Percentiles rank a stretch among this genome's conserved stretches.
Evolutionary conservation across 2,888 invertebrate species (phyloP).

Genomic region (Seira sanloemensis): DNA sequence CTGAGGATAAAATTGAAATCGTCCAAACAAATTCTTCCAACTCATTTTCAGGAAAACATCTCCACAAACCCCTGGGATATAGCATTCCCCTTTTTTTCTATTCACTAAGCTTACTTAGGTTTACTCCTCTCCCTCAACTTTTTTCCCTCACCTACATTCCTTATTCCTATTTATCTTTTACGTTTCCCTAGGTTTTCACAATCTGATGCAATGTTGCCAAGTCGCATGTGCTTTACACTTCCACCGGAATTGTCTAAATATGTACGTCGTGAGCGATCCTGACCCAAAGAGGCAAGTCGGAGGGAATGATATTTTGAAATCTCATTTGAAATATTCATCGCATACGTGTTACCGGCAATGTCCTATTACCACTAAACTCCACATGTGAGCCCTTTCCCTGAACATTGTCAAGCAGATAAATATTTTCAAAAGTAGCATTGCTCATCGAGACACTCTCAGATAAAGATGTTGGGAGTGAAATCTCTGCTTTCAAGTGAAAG

Average conservation of each 20-base stretch:
- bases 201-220: constrained; percentile 2
- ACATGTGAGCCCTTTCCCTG: too few relatives aligned
- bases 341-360: background rate
- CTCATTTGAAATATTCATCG: too few relatives aligned
- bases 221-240: background rate
- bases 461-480: too few relatives aligned
- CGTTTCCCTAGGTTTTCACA: background rate
- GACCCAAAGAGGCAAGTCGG: background rate
- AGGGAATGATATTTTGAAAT: too few relatives aligned
- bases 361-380: too few relatives aligned
- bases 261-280: too few relatives aligned
- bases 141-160: constrained; percentile 21
- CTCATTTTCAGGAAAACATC: constrained; percentile 62
- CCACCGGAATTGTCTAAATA: background rate
- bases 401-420: too few relatives aligned
- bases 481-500: too few relatives aligned
- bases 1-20: constrained; percentile 65
- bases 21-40: constrained; percentile 65
- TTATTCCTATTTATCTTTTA: constrained; percentile 24
- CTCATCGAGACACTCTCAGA: too few relatives aligned
- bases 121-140: background rate
- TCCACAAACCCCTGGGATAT: constrained; percentile 55
- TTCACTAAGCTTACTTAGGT: background rate
- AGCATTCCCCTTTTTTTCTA: background rate
- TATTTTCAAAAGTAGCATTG: too few relatives aligned